These are phyloP conservation scores for Phymanthus crucifer DNA, from an alignment of 92 coral and sea anemone genomes.

Conservation along the genomic window DNA sequence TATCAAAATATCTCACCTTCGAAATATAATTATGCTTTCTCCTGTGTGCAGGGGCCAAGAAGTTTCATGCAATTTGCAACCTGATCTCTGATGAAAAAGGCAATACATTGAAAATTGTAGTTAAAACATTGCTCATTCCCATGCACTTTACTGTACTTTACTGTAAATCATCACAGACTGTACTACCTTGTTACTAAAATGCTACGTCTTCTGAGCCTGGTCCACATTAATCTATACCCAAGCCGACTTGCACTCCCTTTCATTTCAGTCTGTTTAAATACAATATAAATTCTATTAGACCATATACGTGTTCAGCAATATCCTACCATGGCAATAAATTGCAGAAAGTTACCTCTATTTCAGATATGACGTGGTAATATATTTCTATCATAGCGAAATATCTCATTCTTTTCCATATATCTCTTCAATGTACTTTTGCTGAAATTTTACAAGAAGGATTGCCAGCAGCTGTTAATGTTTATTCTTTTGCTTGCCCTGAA, in stretches of 20 bases:
- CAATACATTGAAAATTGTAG: neutral
- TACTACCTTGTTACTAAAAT: slow-evolving; percentile 26
- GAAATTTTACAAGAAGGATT: too few relatives aligned
- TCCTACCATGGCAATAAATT: too few relatives aligned
- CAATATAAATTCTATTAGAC: neutral
- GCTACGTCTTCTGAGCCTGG: slow-evolving; percentile 23
- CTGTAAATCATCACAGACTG: neutral
- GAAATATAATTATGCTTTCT: neutral
- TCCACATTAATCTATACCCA: slow-evolving; percentile 43
- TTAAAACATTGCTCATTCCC: neutral
- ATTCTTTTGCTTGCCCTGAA: too few relatives aligned
- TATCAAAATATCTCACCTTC: too few relatives aligned
- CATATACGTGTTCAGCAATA: too few relatives aligned
- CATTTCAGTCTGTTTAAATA: slow-evolving; percentile 15
- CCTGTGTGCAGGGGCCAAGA: neutral
- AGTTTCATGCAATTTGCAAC: slow-evolving; percentile 2
- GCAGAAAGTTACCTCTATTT: too few relatives aligned
- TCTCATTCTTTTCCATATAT: neutral
- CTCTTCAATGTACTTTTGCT: neutral
- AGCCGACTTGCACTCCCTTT: slow-evolving; percentile 26
- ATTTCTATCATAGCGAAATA: neutral
- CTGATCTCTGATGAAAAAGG: neutral
- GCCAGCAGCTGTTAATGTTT: too few relatives aligned
- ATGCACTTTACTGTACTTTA: neutral
- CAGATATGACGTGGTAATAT: neutral